Evolutionary conservation across 2,797 vertebrate species (phyloP).

Genomic region (Microctenopoma steveboyesi): DNA sequence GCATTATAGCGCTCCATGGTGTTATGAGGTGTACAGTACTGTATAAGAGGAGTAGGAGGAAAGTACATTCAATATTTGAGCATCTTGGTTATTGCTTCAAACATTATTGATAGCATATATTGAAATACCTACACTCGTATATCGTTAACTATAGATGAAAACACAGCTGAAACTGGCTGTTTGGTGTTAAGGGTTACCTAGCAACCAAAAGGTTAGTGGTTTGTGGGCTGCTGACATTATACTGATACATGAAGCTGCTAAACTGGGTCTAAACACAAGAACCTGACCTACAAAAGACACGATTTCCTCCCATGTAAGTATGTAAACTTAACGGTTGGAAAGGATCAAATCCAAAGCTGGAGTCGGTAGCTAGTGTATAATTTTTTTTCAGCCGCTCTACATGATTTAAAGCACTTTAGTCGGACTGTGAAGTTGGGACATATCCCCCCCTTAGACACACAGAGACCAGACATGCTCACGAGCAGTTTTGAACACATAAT

Average conservation of each 20-base stretch:
- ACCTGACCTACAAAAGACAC: not conserved
- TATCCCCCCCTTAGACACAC: constrained; percentile 18
- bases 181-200: constrained; percentile 14
- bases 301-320: not conserved
- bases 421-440: constrained; percentile 33
- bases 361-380: not conserved
- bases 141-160: constrained; percentile 24
- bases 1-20: constrained; percentile 5
- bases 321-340: not conserved
- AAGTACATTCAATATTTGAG: not conserved
- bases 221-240: not conserved
- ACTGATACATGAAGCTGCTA: not conserved
- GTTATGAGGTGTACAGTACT: constrained; percentile 2
- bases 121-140: not conserved
- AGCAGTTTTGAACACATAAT: constrained; percentile 67
- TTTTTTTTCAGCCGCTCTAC: constrained; percentile 9
- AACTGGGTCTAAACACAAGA: not conserved
- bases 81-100: not conserved
- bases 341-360: not conserved
- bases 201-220: constrained; percentile 28
- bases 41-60: not conserved
- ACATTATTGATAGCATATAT: not conserved
- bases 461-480: constrained; percentile 44
- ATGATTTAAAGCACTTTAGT: constrained; percentile 35
- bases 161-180: not conserved